A percentile compares a stretch with the other conserved stretches of the same genome.
These are phyloP conservation scores for Typhlichthys eigenmanni DNA, from an alignment of 2,797 vertebrate species.

Conservation along the genomic window DNA sequence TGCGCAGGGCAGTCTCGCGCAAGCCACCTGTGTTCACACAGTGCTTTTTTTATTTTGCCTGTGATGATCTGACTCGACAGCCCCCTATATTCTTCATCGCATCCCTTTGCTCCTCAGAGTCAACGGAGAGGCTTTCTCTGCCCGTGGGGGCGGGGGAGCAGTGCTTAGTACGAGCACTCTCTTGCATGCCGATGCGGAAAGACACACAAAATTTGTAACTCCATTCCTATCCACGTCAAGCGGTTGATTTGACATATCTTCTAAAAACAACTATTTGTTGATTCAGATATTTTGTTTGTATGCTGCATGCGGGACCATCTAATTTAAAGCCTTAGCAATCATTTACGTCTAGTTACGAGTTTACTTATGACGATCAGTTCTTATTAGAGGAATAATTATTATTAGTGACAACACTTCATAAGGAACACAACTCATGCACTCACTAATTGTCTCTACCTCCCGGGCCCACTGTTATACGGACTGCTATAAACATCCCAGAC, in stretches of 20 bases:
- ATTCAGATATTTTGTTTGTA: too few species aligned
- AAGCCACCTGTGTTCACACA: constrained; percentile 53
- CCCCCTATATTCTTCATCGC: constrained; percentile 27
- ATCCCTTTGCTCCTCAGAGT: constrained; percentile 27
- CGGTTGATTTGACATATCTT: too few species aligned
- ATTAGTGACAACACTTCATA: constrained; percentile 72
- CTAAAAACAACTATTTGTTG: too few species aligned
- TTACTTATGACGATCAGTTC: constrained; percentile 49
- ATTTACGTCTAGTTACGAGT: constrained; percentile 35
- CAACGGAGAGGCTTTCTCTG: constrained; percentile 14
- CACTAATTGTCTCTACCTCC: constrained; percentile 68
- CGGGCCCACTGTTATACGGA: constrained; percentile 49
- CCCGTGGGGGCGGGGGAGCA: constrained; percentile 3
- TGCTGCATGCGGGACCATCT: constrained; percentile 40
- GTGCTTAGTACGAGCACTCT: neutral
- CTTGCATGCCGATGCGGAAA: constrained; percentile 13
- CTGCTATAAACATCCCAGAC: constrained; percentile 61
- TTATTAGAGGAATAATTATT: constrained; percentile 67
- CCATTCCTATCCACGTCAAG: neutral
- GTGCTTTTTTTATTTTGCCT: constrained; percentile 12
- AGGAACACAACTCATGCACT: constrained; percentile 57
- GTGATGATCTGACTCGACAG: constrained; percentile 40
- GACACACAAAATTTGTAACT: constrained; percentile 1
- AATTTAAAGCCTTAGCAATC: constrained; percentile 45
- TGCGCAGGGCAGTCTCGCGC: constrained; percentile 41